Evolutionary conservation across 2,113 vertebrate genomes (phyloP), one percentile per base, ranked within the genome.

Genomic region (Microtus montanus): DNA sequence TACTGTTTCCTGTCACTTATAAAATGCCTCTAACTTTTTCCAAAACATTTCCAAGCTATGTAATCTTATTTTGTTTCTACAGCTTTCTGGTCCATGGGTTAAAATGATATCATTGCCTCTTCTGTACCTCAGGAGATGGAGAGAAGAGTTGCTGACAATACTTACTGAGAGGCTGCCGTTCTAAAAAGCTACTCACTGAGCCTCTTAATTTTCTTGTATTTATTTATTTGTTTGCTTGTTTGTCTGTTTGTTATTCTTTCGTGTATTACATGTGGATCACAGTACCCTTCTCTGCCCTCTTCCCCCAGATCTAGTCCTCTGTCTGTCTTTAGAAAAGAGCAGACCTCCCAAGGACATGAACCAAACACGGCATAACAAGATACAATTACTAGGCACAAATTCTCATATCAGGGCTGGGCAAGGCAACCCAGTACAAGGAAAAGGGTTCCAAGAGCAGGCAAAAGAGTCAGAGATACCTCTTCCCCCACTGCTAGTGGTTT

Each of bases 41-140:
- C 70, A 63, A 95, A 80, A 12, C 17, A 77, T 92, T 85, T 91
- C 61, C 68, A 90, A 63, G 15, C 33, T 66, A 33, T 28, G 7
- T 47, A 35, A 68, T 63, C 63, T 87, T 85, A 90, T 88, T 94
- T 84, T 80, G 73, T 94, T 63, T 52, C 61, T 30, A 58, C 13
- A 66, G 41, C 41, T 68, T 66, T n/a, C 47, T 73, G 22, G 7
- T 87, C 28, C 20, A 61, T 7, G 47, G 28, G 26, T 84, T 84
- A 68, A 93, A 92, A 61, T 52, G 11, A 64, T 63, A 38, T 77
- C 5, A 87, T 70, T 87, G 47, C 26, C 35, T 19, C 11, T 28
- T 78, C 77, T 41, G 19, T 30, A 24, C 22, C n/a, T 89, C 58
- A 14, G 33, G 49, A 3, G 26, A 75, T 26, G 5, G 20, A 79